These are phyloP conservation scores for Macrophya alboannulata DNA, from an alignment of 2,888 invertebrate genomes.

Conservation along the genomic window DNA sequence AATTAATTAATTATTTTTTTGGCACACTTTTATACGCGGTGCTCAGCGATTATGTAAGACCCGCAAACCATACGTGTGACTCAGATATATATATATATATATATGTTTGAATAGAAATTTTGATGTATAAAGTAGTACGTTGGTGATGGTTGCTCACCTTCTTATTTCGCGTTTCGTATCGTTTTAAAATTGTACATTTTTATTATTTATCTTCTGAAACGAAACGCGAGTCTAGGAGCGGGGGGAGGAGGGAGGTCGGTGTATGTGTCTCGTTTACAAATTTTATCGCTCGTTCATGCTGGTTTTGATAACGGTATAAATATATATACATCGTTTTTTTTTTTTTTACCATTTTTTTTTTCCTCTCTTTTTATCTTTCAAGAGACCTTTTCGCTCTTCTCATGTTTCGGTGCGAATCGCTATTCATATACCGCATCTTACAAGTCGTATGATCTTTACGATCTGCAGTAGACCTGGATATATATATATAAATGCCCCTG, in stretches of 20 bases:
- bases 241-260: neutral
- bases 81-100: no score
- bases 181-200: neutral
- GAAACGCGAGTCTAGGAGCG: neutral
- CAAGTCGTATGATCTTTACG: neutral
- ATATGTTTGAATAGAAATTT: neutral
- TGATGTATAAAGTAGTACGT: neutral
- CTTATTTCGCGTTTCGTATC: neutral
- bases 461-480: neutral
- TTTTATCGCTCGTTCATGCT: slow-evolving; percentile 28
- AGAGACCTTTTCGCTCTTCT: neutral
- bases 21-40: neutral
- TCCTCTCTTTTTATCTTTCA: neutral
- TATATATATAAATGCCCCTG: neutral
- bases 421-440: neutral
- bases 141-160: no score
- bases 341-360: neutral
- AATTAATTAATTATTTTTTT: neutral
- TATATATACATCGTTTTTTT: neutral
- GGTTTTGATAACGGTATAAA: slow-evolving; percentile 13
- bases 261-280: neutral
- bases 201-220: neutral
- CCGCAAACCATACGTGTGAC: neutral
- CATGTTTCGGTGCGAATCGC: neutral
- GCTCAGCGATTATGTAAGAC: no score